Percentiles rank a stretch among this genome's conserved stretches.
Conservation (phyloP, 2,888 invertebrate genomes). For the Euzophera pinguis region DNA sequence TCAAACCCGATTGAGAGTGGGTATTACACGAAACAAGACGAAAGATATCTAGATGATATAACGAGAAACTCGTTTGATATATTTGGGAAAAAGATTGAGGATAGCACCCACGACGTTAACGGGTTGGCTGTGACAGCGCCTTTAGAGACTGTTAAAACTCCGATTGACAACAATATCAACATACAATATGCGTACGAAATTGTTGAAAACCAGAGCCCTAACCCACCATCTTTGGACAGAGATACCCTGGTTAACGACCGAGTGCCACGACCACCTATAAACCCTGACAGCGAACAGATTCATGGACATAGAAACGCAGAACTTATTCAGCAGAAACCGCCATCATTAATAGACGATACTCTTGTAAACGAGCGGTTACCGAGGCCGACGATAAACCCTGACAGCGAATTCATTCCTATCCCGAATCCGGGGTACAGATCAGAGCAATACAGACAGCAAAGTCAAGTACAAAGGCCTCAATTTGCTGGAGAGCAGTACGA, state of each 20-base stretch:
- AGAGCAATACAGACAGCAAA: slow-evolving; percentile 52
- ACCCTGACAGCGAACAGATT: slow-evolving; percentile 83
- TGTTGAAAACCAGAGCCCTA: slow-evolving; percentile 52
- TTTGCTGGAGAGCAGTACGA: slow-evolving; percentile 66
- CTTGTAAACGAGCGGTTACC: slow-evolving; percentile 86
- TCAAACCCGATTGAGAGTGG: slow-evolving; percentile 79
- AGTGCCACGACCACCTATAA: slow-evolving; percentile 82
- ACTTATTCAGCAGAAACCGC: slow-evolving; percentile 55
- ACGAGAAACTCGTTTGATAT: slow-evolving; percentile 87
- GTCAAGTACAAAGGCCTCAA: slow-evolving; percentile 55
- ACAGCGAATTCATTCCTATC: slow-evolving; percentile 82
- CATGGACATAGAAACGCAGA: slow-evolving; percentile 49
- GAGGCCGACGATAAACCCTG: slow-evolving; percentile 83
- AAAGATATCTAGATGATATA: slow-evolving; percentile 84
- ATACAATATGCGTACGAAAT: slow-evolving; percentile 76
- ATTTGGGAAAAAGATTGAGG: slow-evolving; percentile 84
- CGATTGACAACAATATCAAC: slow-evolving; percentile 75
- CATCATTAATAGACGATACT: slow-evolving; percentile 82
- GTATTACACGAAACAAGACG: slow-evolving; percentile 84
- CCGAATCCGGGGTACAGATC: slow-evolving; percentile 65
- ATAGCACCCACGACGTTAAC: slow-evolving; percentile 66
- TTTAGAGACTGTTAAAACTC: slow-evolving; percentile 65
- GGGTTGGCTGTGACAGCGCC: slow-evolving; percentile 71
- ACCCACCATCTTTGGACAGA: slow-evolving; percentile 77
- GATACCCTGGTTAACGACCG: slow-evolving; percentile 87